Conservation (phyloP, 35 echinoderm and acorn worm genomes). For the Heliocidaris erythrogramma region DNA sequence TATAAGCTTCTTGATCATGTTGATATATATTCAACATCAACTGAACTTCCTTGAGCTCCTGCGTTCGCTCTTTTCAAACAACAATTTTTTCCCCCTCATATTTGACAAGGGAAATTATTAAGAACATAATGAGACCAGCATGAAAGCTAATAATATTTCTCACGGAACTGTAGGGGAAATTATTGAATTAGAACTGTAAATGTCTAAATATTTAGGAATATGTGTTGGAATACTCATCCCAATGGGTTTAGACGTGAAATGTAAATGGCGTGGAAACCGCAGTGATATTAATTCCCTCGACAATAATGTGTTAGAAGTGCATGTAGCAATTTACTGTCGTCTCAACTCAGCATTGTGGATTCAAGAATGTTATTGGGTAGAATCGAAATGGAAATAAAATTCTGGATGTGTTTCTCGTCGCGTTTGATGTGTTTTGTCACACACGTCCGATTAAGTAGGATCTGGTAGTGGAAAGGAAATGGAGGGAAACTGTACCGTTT, state of each 20-base stretch:
- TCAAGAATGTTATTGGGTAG: not conserved
- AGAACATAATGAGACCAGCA: not conserved
- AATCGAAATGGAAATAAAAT: not conserved
- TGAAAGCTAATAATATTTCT: not conserved
- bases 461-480: not conserved
- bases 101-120: not conserved
- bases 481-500: not conserved
- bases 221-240: not conserved
- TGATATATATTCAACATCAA: too few relatives aligned
- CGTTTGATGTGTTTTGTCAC: constrained; percentile 22
- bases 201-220: not conserved
- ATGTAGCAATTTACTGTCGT: constrained; percentile 11
- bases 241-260: not conserved
- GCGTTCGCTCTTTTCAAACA: not conserved
- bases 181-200: not conserved
- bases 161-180: not conserved
- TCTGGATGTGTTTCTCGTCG: not conserved
- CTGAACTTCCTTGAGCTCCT: not conserved
- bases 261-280: not conserved
- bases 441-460: not conserved
- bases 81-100: not conserved
- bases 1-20: too few relatives aligned
- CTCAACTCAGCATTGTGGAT: not conserved
- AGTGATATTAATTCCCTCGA: constrained; percentile 17
- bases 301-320: not conserved